Percentiles rank a stretch among this genome's conserved stretches.
phyloP scores from a whole-genome alignment of 1,140 invertebrate genomes.

The Octopus bimaculoides region DNA sequence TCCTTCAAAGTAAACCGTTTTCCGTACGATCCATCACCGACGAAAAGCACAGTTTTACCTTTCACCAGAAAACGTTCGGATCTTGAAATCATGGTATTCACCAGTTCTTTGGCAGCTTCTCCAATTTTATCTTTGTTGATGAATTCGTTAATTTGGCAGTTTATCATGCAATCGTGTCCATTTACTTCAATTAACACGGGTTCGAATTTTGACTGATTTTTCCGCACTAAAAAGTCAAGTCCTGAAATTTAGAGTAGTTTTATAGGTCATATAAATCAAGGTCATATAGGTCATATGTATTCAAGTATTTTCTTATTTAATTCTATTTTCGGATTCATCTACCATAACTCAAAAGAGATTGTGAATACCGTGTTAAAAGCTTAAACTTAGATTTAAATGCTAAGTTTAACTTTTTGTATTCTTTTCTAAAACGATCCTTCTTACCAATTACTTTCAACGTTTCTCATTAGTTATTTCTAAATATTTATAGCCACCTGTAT shows the following conservation, averaged over 20 bases:
- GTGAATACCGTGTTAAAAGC: no score
- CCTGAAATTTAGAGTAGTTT: slow-evolving; percentile 17
- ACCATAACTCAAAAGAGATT: no score
- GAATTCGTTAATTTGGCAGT: slow-evolving; percentile 33
- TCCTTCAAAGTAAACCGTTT: slow-evolving; percentile 27
- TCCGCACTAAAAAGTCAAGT: slow-evolving; percentile 22
- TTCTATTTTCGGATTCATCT: no score
- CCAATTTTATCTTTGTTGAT: slow-evolving; percentile 20
- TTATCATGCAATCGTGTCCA: slow-evolving; percentile 37
- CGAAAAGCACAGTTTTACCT: slow-evolving; percentile 24
- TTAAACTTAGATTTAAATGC: no score
- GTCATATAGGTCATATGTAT: no score
- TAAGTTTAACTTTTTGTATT: no score
- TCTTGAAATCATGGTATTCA: slow-evolving; percentile 28
- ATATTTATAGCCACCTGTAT: no score
- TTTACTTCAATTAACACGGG: slow-evolving; percentile 33
- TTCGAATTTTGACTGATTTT: neutral
- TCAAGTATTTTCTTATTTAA: no score
- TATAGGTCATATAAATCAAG: no score
- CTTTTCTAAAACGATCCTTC: no score
- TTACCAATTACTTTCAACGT: no score
- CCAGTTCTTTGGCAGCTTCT: slow-evolving; percentile 19
- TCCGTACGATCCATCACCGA: slow-evolving; percentile 26
- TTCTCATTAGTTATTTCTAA: no score
- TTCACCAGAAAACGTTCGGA: slow-evolving; percentile 25